Base-by-base conservation (phyloP, 2,113 vertebrate species). In the Scatophagus argus region DNA sequence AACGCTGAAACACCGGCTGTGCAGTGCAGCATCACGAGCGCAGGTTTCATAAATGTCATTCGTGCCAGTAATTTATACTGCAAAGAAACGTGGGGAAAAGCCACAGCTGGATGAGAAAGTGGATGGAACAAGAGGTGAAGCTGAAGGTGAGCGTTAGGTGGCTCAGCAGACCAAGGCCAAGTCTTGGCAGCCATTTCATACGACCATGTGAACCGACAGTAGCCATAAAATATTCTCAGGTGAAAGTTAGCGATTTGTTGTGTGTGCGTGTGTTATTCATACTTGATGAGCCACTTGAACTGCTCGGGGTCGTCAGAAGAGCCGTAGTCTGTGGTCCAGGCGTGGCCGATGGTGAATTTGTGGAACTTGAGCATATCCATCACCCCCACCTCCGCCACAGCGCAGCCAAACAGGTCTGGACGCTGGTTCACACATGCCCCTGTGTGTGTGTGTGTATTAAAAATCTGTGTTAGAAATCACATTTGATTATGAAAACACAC, bases 321-420 rank as follows among this genome's bases (percentile, higher is more conserved):
- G 65, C 97, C 98, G 0, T 96, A 99, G 85, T 99, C 97, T 0
- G 96, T 98, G 91, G 97, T 98, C 98, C 97, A 99, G 31, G 97
- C 97, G 0, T 98, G 97, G 32, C 97, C 97, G 0, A 99, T 99
- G 66, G 98, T 99, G 80, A 97, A 99, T 73, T 97, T 98, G 87
- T 98, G 97, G 90, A 99, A 99, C 87, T 98, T 99, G 4, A 99
- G 89, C 97, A 99, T 99, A 84, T 99, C 97, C 97, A 99, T 97
- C 66, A 99, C 97, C 17, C 97, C 97, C 43, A 99, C 97, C 91
- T 99, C 96, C 44, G 97, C 97, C 81, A 99, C 97, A 0, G 94
- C 96, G 72, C 98, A 99, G 38, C 96, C 96, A 29, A 96, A 99
- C 27, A 99, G 95, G 71, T 99, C 97, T 0, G 97, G 97, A 19